phyloP scores from a whole-genome alignment of 1,140 invertebrate genomes.

The silkworm (Bombyx mori) region DNA sequence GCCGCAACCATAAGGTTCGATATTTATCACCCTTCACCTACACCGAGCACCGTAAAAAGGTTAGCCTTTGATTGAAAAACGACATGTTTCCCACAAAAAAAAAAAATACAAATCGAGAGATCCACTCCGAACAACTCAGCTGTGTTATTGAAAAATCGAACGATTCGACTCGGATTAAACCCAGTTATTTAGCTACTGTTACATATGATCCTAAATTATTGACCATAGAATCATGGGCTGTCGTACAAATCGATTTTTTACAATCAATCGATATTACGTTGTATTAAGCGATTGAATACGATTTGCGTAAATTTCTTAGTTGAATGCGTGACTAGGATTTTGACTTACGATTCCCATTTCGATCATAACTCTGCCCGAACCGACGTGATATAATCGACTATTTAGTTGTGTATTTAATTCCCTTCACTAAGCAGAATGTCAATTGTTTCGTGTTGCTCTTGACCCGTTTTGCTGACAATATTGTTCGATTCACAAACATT shows the following conservation, averaged over 20 bases:
- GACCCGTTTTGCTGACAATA: not conserved
- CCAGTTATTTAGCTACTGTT: slow-evolving; percentile 54
- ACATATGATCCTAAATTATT: slow-evolving; percentile 59
- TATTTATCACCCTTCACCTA: slow-evolving; percentile 50
- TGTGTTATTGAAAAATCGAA: slow-evolving; percentile 52
- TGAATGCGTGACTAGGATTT: slow-evolving; percentile 1
- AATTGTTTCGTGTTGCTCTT: slow-evolving; percentile 8
- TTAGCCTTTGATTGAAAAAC: slow-evolving; percentile 55
- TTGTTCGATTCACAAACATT: too few species aligned
- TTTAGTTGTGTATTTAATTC: slow-evolving; percentile 17
- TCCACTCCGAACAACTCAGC: slow-evolving; percentile 33
- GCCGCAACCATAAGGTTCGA: slow-evolving; percentile 54
- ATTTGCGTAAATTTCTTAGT: slow-evolving; percentile 48
- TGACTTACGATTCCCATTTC: slow-evolving; percentile 3
- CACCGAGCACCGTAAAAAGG: slow-evolving; percentile 39
- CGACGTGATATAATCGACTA: slow-evolving; percentile 17
- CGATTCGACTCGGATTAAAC: slow-evolving; percentile 56
- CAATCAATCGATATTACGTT: slow-evolving; percentile 8
- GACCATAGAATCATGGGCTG: slow-evolving; percentile 21
- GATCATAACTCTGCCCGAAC: slow-evolving; percentile 16
- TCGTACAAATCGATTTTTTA: slow-evolving; percentile 11
- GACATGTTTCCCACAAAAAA: slow-evolving; percentile 39
- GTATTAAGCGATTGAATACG: slow-evolving; percentile 40
- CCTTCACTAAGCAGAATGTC: slow-evolving; percentile 12
- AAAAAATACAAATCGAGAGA: slow-evolving; percentile 18